phyloP scores from a whole-genome alignment of 1,140 invertebrate genomes.

The Steinernema khuongi region DNA sequence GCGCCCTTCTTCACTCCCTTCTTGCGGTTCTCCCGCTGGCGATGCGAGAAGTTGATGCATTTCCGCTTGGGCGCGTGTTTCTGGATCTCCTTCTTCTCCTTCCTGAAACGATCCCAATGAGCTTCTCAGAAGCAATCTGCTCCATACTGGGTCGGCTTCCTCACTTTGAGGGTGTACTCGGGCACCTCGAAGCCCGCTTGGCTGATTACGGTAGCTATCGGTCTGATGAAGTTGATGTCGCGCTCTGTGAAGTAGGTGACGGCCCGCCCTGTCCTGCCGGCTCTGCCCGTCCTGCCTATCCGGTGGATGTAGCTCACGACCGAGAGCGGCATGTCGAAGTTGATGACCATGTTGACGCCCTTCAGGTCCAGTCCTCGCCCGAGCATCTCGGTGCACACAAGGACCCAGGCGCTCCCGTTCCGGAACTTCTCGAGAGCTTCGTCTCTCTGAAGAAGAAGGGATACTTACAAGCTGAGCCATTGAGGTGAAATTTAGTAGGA shows the following conservation, averaged over 20 bases:
- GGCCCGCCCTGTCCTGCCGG: slow-evolving; percentile 75
- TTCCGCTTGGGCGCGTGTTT: slow-evolving; percentile 25
- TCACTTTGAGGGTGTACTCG: slow-evolving; percentile 49
- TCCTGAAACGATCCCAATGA: slow-evolving; percentile 21
- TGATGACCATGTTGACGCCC: slow-evolving; percentile 89
- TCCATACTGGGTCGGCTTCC: slow-evolving; percentile 45
- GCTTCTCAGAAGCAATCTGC: background rate
- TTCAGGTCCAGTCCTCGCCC: slow-evolving; percentile 94
- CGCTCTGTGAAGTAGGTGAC: slow-evolving; percentile 89
- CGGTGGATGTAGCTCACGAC: slow-evolving; percentile 89
- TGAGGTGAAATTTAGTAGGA: too few relatives aligned
- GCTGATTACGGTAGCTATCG: slow-evolving; percentile 54
- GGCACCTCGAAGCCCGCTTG: slow-evolving; percentile 56
- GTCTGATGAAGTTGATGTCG: slow-evolving; percentile 63
- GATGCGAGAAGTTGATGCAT: slow-evolving; percentile 17
- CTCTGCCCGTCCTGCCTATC: slow-evolving; percentile 84
- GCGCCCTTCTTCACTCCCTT: background rate
- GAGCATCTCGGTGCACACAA: slow-evolving; percentile 95
- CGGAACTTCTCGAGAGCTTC: slow-evolving; percentile 81
- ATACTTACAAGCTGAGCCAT: slow-evolving; percentile 13
- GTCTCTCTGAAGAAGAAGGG: slow-evolving; percentile 68
- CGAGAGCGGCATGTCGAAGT: slow-evolving; percentile 90
- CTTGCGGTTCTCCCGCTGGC: background rate
- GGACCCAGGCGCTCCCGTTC: slow-evolving; percentile 83
- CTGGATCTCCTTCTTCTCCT: slow-evolving; percentile 30